Percentiles rank a stretch among this genome's conserved stretches.
Evolutionary conservation across 2,888 invertebrate genomes (phyloP).

Genomic region (Tolmerus cingulatus): DNA sequence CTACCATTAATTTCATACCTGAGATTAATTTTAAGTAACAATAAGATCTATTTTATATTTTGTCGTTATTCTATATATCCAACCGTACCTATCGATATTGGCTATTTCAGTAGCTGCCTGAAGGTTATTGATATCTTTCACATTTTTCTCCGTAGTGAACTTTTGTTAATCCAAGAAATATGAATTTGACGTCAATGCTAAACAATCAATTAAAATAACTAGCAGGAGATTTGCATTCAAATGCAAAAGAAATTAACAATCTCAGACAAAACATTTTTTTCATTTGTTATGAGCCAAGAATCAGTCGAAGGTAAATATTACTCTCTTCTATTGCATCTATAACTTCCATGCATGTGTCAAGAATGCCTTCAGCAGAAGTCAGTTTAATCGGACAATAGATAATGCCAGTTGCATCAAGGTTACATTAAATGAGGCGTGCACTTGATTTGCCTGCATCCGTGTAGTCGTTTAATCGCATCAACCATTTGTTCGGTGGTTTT

Average conservation of each 20-base stretch:
- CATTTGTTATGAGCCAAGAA: background rate
- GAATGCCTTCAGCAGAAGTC: background rate
- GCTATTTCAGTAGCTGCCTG: background rate
- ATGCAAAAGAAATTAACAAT: background rate
- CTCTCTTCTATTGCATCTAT: background rate
- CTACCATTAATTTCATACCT: too few relatives aligned
- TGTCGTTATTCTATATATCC: background rate
- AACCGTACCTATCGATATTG: background rate
- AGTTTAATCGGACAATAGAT: slow-evolving; percentile 6
- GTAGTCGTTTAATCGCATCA: background rate
- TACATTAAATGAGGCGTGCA: slow-evolving; percentile 10
- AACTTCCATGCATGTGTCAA: background rate
- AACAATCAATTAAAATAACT: background rate
- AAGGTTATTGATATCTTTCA: background rate
- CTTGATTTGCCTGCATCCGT: background rate
- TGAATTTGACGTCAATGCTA: background rate
- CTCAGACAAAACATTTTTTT: background rate
- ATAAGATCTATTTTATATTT: too few relatives aligned
- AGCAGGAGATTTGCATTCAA: background rate
- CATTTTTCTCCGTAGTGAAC: background rate
- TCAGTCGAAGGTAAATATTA: background rate
- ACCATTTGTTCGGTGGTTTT: background rate
- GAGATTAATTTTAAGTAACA: too few relatives aligned
- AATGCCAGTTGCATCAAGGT: background rate
- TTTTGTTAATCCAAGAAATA: background rate